These are phyloP conservation scores for Halcyon smyrnensis DNA, from an alignment of 2,797 vertebrate species.

Conservation along the genomic window DNA sequence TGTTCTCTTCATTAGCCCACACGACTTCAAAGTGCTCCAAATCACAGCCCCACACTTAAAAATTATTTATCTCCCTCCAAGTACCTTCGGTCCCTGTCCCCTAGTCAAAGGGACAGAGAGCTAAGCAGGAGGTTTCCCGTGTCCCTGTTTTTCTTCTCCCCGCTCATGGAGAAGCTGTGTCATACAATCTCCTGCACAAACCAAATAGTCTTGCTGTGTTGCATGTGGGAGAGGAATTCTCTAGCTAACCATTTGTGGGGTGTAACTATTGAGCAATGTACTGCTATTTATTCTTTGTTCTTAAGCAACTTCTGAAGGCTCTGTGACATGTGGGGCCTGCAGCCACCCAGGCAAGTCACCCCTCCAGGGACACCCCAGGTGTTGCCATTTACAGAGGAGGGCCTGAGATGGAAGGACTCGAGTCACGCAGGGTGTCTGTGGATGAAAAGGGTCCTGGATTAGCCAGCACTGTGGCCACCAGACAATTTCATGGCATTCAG, in stretches of 20 bases:
- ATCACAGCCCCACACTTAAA: neutral
- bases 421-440: neutral
- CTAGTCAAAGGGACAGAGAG: neutral
- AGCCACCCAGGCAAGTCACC: neutral
- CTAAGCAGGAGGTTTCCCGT: neutral
- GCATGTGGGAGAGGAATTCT: neutral
- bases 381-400: neutral
- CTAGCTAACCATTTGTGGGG: neutral
- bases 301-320: neutral
- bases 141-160: neutral
- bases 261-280: neutral
- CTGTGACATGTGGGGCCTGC: neutral
- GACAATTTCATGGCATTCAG: neutral
- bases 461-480: neutral
- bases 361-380: neutral
- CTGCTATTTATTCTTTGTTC: neutral
- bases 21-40: neutral
- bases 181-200: neutral
- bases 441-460: neutral
- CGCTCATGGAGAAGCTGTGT: neutral
- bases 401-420: neutral
- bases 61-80: neutral
- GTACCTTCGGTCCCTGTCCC: neutral
- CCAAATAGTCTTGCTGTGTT: neutral
- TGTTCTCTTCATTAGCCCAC: slow-evolving; percentile 11